A percentile compares a stretch with the other conserved stretches of the same genome.
Conservation (phyloP, 2,113 vertebrate genomes). For the Herpetotheres cachinnans region DNA sequence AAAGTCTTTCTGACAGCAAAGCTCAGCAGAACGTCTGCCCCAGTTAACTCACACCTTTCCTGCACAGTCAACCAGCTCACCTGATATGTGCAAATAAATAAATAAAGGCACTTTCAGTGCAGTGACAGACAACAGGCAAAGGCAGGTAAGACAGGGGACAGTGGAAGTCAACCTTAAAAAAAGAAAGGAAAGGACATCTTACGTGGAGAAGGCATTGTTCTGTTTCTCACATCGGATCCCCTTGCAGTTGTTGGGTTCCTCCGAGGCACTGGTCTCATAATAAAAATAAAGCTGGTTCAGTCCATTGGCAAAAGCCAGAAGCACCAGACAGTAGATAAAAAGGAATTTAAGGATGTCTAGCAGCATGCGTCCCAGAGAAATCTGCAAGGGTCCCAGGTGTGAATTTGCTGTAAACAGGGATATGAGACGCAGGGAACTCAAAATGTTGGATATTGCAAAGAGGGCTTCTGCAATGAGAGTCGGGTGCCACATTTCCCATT, state of each 20-base stretch:
- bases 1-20: neutral
- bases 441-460: constrained; percentile 98
- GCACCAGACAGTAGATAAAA: constrained; percentile 99
- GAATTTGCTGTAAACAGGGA: constrained; percentile 99
- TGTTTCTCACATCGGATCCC: constrained; percentile 96
- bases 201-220: constrained; percentile 99
- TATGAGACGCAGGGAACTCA: constrained; percentile 97
- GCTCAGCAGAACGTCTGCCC: constrained; percentile 9
- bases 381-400: constrained; percentile 96
- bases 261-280: constrained; percentile 93
- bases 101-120: neutral
- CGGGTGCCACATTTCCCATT: constrained; percentile 99
- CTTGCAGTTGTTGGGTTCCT: constrained; percentile 96
- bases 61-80: neutral
- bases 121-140: neutral
- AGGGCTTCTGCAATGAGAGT: constrained; percentile 96
- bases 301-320: constrained; percentile 94
- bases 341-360: constrained; percentile 99
- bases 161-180: neutral
- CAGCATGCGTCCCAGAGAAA: constrained; percentile 96
- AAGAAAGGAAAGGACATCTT: constrained; percentile 64
- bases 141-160: neutral
- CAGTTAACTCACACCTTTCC: neutral
- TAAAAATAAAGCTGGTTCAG: constrained; percentile 98
- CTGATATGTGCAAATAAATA: neutral